These are phyloP conservation scores for Sitta europaea DNA, from an alignment of 2,113 vertebrate genomes.

Conservation along the genomic window DNA sequence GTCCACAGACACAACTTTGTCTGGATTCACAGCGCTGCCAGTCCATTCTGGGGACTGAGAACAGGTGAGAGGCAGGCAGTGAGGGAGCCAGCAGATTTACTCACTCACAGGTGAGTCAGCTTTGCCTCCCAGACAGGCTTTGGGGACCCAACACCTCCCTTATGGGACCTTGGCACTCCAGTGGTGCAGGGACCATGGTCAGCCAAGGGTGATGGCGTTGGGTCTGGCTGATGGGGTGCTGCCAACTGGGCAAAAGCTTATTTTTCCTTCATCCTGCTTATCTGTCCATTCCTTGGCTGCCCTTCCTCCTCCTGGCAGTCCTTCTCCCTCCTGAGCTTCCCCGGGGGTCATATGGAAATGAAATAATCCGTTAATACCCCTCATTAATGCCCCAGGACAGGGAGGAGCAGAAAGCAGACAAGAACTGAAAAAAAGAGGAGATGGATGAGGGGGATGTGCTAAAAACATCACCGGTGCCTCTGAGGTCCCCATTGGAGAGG, in stretches of 20 bases:
- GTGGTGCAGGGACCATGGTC: neutral
- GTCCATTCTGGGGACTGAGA: neutral
- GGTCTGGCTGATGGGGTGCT: neutral
- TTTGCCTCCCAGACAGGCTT: neutral
- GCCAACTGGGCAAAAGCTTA: neutral
- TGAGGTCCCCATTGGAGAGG: fast-evolving
- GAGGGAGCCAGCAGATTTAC: neutral
- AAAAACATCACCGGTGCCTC: neutral
- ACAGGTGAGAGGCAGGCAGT: fast-evolving
- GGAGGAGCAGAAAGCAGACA: neutral
- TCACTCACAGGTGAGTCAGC: neutral
- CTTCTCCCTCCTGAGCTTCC: neutral
- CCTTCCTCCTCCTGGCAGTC: neutral
- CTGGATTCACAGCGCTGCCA: constrained; percentile 2
- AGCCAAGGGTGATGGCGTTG: fast-evolving
- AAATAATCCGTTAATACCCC: neutral
- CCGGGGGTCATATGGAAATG: neutral
- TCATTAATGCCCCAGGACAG: neutral
- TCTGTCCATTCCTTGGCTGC: neutral
- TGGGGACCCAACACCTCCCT: neutral
- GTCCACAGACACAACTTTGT: neutral
- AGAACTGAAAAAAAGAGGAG: neutral
- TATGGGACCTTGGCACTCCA: neutral
- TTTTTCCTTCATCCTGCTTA: neutral
- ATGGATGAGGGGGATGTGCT: neutral